Base-by-base conservation (phyloP, 2,113 vertebrate genomes). In the Scomber colias region DNA sequence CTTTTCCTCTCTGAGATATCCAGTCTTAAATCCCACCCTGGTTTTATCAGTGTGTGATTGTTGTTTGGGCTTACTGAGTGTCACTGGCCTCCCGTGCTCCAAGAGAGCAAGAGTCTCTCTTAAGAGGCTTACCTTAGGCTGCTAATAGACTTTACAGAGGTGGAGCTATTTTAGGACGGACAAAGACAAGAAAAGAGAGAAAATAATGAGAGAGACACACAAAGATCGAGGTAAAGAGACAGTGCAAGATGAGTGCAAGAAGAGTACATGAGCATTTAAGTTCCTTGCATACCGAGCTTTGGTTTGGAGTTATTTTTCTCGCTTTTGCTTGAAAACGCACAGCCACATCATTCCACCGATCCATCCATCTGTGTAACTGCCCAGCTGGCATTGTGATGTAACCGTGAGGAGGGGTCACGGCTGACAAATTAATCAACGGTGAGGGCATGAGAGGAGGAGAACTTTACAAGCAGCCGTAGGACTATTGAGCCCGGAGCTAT, bases 81-180 rank as follows among this genome's bases (percentile, higher is more conserved):
- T 68, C 63, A 69, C 66, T 67, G 86, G 48, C 81, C 73, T 82
- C 71, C 63, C 16, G 54, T 92, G 84, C 77, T 78, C 45, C 81
- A 85, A 74, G 55, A 87, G 79, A 85, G 81, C 89, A 92, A 76
- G 75, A 84, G 83, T 92, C 71, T 64, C 66, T 56, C 35, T 21
- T 92, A 93, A 93, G 91, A 92, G 86, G 92, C 90, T 93, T 92
- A 92, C 72, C 84, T 81, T 87, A 93, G 91, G 85, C 91, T 84
- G 81, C 84, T 92, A 90, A 93, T 90, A 84, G 92, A 88, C 90
- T 93, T 93, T 87, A 84, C 68, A 84, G 59, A 80, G 86, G 85
- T 89, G 81, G 81, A 77, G 81, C 89, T 92, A 92, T 89, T 91
- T 90, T 64, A 54, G 65, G 82, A 62, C 51, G 68, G 73, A 87